Evolutionary conservation across 2,797 vertebrate species (phyloP).

Genomic region (Lacerta agilis): DNA sequence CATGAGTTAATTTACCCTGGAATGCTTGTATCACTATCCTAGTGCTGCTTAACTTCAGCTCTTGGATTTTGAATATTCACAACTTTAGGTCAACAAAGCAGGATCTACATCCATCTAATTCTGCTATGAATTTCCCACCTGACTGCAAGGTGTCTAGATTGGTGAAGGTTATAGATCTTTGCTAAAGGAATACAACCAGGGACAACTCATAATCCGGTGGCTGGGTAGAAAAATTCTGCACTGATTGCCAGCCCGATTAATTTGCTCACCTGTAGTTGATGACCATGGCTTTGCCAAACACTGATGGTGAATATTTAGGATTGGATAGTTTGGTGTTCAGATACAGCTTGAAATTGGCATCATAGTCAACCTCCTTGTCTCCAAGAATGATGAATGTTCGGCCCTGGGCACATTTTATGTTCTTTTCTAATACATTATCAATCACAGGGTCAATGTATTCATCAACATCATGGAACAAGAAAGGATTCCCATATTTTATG

Average conservation of each 20-base stretch:
- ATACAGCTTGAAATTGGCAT: constrained; percentile 92
- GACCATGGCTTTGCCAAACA: constrained; percentile 97
- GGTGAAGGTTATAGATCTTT: background rate
- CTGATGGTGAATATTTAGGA: constrained; percentile 91
- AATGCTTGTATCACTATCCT: background rate
- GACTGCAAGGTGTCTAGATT: background rate
- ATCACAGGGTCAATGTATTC: constrained; percentile 97
- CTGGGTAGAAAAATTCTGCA: background rate
- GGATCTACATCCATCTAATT: background rate
- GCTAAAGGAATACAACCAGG: background rate
- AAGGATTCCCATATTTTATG: constrained; percentile 93
- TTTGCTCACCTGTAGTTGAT: constrained; percentile 94
- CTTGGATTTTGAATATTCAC: background rate
- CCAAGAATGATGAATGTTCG: constrained; percentile 89
- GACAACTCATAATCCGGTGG: background rate
- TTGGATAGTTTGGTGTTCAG: constrained; percentile 95
- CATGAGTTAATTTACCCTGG: background rate
- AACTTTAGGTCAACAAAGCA: background rate
- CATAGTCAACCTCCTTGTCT: constrained; percentile 97
- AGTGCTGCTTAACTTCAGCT: background rate
- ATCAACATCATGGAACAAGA: constrained; percentile 94
- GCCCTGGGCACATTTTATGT: constrained; percentile 86
- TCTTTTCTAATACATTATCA: constrained; percentile 93
- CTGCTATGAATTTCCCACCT: background rate
- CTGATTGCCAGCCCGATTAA: accelerated